Conservation (phyloP, 1,140 invertebrate species). For the Apis mellifera region DNA sequence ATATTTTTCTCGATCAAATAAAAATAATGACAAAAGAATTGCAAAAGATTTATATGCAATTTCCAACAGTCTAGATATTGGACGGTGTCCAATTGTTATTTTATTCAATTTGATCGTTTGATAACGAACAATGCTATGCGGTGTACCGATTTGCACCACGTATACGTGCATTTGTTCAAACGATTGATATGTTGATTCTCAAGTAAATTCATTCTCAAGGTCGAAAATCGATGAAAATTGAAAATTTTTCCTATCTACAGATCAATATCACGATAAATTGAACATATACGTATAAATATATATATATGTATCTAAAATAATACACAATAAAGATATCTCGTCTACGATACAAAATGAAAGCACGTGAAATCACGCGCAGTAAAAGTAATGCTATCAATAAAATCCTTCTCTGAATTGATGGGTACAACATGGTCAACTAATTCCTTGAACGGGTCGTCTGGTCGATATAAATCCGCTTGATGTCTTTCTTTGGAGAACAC, state of each 20-base stretch:
- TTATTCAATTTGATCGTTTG: background rate
- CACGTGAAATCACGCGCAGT: background rate
- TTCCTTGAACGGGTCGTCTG: background rate
- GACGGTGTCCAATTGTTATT: background rate
- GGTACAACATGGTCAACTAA: background rate
- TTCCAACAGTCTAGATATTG: background rate
- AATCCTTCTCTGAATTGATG: background rate
- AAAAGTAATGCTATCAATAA: background rate
- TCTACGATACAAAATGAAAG: too few relatives aligned
- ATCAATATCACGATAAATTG: background rate
- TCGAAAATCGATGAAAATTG: background rate
- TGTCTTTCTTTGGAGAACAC: background rate
- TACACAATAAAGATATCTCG: background rate
- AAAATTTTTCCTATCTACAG: background rate
- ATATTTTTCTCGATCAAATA: background rate
- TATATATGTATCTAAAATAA: background rate
- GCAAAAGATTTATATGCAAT: background rate
- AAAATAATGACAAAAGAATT: background rate
- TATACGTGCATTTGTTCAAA: background rate
- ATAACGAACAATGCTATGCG: background rate
- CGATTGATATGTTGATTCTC: background rate
- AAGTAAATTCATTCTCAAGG: slow-evolving; percentile 4
- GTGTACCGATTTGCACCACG: background rate
- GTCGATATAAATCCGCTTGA: background rate
- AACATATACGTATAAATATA: background rate